These are phyloP conservation scores for Saccostrea echinata DNA, from an alignment of 1,140 invertebrate genomes.

Conservation along the genomic window DNA sequence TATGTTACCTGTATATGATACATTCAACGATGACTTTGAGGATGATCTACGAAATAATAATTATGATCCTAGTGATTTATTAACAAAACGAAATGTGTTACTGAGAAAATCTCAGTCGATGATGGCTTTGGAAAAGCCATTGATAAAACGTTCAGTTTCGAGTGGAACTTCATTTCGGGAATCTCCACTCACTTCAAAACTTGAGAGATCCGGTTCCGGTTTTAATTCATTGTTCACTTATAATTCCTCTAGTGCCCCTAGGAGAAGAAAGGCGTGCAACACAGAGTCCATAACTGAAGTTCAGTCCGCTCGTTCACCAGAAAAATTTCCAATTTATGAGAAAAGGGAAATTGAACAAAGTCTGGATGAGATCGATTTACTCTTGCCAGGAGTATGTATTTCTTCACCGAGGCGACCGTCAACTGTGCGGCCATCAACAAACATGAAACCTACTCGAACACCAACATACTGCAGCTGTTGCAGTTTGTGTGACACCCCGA, in stretches of 20 bases:
- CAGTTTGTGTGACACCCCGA: constrained; percentile 47
- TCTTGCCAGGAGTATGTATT: constrained; percentile 43
- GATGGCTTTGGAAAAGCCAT: constrained; percentile 28
- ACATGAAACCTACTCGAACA: constrained; percentile 30
- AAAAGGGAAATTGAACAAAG: constrained; percentile 44
- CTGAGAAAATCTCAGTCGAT: constrained; percentile 39
- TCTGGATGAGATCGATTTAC: constrained; percentile 44
- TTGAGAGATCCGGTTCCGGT: neutral
- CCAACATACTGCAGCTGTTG: constrained; percentile 48
- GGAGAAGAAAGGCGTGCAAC: neutral
- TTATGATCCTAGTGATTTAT: constrained; percentile 25
- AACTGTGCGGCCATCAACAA: constrained; percentile 25
- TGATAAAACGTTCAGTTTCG: constrained; percentile 19
- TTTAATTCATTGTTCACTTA: neutral
- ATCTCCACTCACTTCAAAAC: constrained; percentile 13
- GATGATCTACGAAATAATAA: constrained; percentile 41
- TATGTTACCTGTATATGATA: constrained; percentile 2
- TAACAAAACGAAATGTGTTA: constrained; percentile 25
- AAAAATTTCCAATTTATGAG: constrained; percentile 42
- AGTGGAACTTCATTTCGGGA: constrained; percentile 34
- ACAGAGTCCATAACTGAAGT: constrained; percentile 19
- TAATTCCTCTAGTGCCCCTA: constrained; percentile 17
- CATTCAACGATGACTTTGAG: neutral
- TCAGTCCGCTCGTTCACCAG: constrained; percentile 22
- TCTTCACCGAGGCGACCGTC: constrained; percentile 25